Conservation (phyloP, 1,140 invertebrate genomes). For the Trichoplusia ni region DNA sequence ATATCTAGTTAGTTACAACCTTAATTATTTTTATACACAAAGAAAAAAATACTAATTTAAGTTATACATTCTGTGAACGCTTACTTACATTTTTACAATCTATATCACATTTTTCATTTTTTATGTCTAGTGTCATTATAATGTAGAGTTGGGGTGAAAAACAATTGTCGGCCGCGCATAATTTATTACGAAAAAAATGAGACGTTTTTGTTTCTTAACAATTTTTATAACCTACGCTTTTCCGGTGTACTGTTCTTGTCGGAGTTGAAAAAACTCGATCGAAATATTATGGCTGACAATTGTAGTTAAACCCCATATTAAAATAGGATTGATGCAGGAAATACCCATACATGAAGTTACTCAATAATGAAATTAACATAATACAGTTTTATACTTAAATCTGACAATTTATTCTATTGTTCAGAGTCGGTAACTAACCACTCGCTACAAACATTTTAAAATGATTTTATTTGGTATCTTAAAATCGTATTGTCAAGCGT, state of each 20-base stretch:
- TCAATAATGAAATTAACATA: neutral
- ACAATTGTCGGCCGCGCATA: neutral
- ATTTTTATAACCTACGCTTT: no score
- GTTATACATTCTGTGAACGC: constrained; percentile 66
- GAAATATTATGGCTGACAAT: constrained; percentile 5
- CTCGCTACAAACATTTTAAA: constrained; percentile 38
- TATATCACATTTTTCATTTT: constrained; percentile 78
- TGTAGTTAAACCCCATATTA: constrained; percentile 10
- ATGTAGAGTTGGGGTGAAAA: constrained; percentile 16
- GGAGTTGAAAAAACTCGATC: neutral
- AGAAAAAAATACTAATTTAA: constrained; percentile 46
- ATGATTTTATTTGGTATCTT: constrained; percentile 63
- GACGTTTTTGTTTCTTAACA: no score
- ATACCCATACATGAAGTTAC: constrained; percentile 7
- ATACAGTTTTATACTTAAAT: constrained; percentile 8
- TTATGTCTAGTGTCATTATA: constrained; percentile 57
- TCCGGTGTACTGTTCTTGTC: no score
- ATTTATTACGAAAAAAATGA: neutral
- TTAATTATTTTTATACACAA: constrained; percentile 55
- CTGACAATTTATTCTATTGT: constrained; percentile 4
- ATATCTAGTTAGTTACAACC: constrained; percentile 45
- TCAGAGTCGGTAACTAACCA: constrained; percentile 22
- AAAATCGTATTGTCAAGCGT: constrained; percentile 79
- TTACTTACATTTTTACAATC: constrained; percentile 75
- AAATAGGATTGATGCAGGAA: constrained; percentile 25